phyloP scores from a whole-genome alignment of 2,797 vertebrate species.

The Falco naumanni region DNA sequence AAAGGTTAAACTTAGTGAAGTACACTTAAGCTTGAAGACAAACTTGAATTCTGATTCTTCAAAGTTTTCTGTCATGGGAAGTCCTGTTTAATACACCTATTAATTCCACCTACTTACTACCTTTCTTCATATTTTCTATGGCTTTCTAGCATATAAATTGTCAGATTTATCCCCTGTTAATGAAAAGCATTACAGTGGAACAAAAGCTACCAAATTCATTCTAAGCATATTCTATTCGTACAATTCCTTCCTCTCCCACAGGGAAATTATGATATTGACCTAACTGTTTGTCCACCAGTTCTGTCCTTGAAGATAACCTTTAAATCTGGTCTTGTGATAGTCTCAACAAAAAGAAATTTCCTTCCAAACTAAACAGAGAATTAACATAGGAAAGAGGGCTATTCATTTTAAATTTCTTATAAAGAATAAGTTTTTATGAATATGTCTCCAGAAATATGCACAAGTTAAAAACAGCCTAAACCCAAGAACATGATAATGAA shows the following conservation, averaged over 20 bases:
- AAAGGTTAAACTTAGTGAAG: neutral
- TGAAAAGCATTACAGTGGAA: neutral
- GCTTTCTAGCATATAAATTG: neutral
- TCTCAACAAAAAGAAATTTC: neutral
- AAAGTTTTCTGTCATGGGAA: neutral
- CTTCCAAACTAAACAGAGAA: neutral
- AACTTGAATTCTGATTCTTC: neutral
- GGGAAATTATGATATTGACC: neutral
- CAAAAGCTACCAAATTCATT: neutral
- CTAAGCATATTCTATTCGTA: neutral
- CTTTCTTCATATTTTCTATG: neutral
- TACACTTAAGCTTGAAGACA: neutral
- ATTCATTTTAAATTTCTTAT: neutral
- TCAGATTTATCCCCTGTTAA: neutral
- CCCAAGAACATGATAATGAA: neutral
- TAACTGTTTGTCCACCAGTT: neutral
- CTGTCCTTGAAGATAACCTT: neutral
- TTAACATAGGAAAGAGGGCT: neutral
- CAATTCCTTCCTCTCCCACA: neutral
- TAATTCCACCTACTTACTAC: neutral
- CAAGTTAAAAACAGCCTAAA: neutral
- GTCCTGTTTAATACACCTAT: neutral
- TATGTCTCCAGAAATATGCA: neutral
- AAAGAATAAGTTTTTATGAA: neutral
- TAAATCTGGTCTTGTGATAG: neutral